Evolutionary conservation across 2,797 vertebrate species (phyloP), one percentile per base, ranked within the genome.

Genomic region (Smutsia temminckii): DNA sequence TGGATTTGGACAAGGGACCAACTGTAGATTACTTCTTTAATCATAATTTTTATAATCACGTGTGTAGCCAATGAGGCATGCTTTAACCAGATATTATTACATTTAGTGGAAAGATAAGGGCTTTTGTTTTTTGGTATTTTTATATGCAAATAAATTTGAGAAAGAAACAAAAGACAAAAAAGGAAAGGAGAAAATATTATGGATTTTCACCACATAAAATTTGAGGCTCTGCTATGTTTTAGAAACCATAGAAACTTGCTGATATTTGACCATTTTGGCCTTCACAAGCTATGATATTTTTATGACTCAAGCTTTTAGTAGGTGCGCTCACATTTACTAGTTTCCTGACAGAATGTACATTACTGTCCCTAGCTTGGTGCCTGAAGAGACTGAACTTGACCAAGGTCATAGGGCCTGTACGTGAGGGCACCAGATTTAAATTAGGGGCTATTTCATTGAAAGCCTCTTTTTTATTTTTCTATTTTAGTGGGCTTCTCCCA

Each of bases 1-100:
- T n/a, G 14, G 21, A 53, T 92, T 86, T 97, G 91, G 69, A 95
- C 37, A 88, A 94, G 61, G 40, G 23, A 72, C 68, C 84, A 85
- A 59, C 49, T 40, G 9, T 34, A 88, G 57, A 42, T 55, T 78
- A 89, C 34, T 85, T 85, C 20, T 42, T 51, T 94, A 49, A 74
- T 86, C 42, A 37, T 34, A n/a, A 61, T 92, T 79, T 92, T 40
- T 46, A 68, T 85, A 17, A 83, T 94, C 77, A 17, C 25, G 23
- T 57, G 16, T 51, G 27, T 42, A 83, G 32, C 3, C n/a, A 77
- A 27, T 72, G 63, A 93, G 37, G 57, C 63, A n/a, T 32, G 46
- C 12, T 66, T 85, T 87, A 37, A 80, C 29, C 1, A 81, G 69
- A 55, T 86, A 71, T 46, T 86, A 71, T 46, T 64, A 55, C 1